Conservation (phyloP, 2,888 invertebrate species). For the Caenorhabditis becei region DNA sequence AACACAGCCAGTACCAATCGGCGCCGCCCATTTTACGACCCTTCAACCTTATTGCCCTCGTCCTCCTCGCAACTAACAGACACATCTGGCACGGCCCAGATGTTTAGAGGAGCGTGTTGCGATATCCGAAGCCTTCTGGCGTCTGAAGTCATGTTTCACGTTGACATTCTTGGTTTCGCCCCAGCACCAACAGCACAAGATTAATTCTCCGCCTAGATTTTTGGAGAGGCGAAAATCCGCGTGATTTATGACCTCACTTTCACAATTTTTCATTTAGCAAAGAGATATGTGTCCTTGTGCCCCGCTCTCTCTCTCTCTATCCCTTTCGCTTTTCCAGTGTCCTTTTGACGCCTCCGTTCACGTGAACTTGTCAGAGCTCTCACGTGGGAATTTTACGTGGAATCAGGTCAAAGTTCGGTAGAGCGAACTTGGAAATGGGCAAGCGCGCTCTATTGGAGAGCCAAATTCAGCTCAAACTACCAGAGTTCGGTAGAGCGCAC, state of each 20-base stretch:
- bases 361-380: no score
- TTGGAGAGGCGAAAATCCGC: neutral
- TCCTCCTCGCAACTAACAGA: neutral
- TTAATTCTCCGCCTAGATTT: neutral
- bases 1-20: neutral
- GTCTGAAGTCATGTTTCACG: no score
- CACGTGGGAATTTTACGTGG: neutral
- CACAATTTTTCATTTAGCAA: constrained; percentile 10
- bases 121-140: neutral
- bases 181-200: no score
- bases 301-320: neutral
- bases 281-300: neutral
- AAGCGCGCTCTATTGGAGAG: no score
- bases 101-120: neutral
- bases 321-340: neutral
- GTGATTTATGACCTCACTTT: constrained; percentile 19
- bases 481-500: no score
- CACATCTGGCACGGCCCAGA: constrained; percentile 4
- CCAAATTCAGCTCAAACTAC: no score
- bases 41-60: constrained; percentile 5
- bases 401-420: neutral
- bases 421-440: no score
- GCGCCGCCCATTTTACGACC: constrained; percentile 14
- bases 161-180: no score
- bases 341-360: neutral